Conservation (phyloP, 2,888 invertebrate genomes). For the Ochlodes sylvanus region DNA sequence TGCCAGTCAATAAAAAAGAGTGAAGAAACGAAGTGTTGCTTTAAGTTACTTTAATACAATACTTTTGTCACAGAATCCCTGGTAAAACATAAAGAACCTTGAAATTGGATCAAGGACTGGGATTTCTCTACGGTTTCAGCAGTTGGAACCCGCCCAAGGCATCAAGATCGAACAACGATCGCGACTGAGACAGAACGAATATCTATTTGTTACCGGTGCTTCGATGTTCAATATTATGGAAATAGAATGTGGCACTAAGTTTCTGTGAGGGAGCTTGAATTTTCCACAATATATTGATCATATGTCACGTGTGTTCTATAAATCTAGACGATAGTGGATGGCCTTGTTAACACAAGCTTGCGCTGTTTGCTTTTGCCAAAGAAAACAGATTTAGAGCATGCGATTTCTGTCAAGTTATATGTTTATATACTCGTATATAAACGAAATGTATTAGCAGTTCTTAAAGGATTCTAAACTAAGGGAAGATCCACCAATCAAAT, state of each 20-base stretch:
- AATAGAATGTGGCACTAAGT: conserved; percentile 19
- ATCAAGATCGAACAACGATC: conserved; percentile 25
- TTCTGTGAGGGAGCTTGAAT: conserved; percentile 1
- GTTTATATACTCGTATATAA: neutral
- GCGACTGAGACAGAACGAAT: conserved; percentile 31
- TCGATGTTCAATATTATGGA: conserved; percentile 34
- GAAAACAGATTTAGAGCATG: conserved; percentile 2
- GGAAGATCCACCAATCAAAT: too few species aligned
- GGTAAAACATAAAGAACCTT: neutral
- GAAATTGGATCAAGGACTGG: conserved; percentile 1
- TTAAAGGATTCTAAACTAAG: too few species aligned
- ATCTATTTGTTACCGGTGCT: conserved; percentile 31
- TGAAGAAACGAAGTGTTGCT: neutral
- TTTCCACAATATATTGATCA: conserved; percentile 29
- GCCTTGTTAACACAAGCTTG: conserved; percentile 14
- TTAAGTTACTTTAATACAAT: too few species aligned
- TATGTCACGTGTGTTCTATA: conserved; percentile 28
- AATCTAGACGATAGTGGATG: conserved; percentile 21
- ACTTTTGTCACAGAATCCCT: neutral
- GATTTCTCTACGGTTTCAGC: neutral
- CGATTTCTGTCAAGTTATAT: neutral
- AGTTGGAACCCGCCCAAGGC: conserved; percentile 34
- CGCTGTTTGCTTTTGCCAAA: conserved; percentile 16
- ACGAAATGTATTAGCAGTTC: too few species aligned
- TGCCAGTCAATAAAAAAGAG: too few species aligned